Percentiles rank a stretch among this genome's conserved stretches.
These are phyloP conservation scores for Myotis brandtii DNA, from an alignment of 2,113 vertebrate species.

Conservation along the genomic window DNA sequence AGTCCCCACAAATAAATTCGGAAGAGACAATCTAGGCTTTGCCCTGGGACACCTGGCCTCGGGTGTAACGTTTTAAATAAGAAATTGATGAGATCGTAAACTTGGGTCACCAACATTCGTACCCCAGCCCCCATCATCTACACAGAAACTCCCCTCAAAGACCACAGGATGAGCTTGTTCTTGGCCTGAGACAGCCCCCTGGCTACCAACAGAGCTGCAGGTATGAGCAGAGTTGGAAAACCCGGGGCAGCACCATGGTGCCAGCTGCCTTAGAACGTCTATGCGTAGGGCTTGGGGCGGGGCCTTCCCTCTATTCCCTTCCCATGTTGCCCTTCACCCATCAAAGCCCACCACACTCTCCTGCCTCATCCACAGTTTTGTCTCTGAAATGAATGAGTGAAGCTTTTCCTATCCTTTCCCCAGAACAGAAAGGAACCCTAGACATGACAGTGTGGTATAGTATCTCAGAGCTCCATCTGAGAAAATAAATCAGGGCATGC, in stretches of 20 bases:
- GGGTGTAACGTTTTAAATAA: not conserved
- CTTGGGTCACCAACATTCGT: not conserved
- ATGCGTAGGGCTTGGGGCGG: not conserved
- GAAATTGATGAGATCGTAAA: not conserved
- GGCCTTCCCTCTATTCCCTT: not conserved
- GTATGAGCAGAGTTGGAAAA: not conserved
- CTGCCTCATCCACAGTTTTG: not conserved
- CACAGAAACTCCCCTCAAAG: not conserved
- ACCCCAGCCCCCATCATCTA: not conserved
- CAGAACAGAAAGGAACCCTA: not conserved
- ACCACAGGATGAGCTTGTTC: no score
- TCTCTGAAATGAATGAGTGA: slow-evolving; percentile 19
- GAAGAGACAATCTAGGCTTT: not conserved
- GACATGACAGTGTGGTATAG: not conserved
- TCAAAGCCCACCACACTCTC: not conserved
- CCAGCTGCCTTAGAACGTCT: not conserved
- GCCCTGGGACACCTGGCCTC: not conserved
- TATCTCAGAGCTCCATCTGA: slow-evolving; percentile 4
- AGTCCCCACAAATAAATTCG: not conserved
- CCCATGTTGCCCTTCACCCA: not conserved
- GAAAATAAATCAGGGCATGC: not conserved
- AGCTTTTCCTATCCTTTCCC: not conserved
- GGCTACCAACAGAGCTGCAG: not conserved
- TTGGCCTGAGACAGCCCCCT: not conserved
- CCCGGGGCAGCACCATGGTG: not conserved